These are phyloP conservation scores for Cryptus armator DNA, from an alignment of 2,888 invertebrate genomes.

Conservation along the genomic window DNA sequence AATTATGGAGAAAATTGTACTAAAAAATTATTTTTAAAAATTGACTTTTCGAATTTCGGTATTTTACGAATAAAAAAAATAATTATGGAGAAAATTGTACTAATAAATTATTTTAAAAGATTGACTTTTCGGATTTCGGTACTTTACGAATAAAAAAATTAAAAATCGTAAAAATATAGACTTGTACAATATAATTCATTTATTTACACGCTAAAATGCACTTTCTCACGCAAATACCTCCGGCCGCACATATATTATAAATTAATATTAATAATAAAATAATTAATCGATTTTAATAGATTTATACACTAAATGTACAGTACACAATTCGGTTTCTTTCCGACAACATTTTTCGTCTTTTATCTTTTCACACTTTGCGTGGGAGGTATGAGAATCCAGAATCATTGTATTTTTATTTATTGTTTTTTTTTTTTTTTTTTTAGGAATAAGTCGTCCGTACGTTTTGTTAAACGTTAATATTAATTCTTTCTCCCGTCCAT, in stretches of 20 bases:
- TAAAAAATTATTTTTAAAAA: too few relatives aligned
- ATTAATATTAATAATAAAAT: constrained; percentile 68
- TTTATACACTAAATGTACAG: constrained; percentile 75
- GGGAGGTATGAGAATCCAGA: neutral
- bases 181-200: constrained; percentile 58
- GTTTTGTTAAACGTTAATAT: constrained; percentile 34
- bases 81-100: too few relatives aligned
- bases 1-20: too few relatives aligned
- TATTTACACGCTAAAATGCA: constrained; percentile 68
- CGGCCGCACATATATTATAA: constrained; percentile 68
- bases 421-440: constrained; percentile 21
- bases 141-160: neutral
- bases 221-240: constrained; percentile 58
- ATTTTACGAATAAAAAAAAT: too few relatives aligned
- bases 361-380: constrained; percentile 2
- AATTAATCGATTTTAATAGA: constrained; percentile 68
- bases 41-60: too few relatives aligned
- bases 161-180: constrained; percentile 24
- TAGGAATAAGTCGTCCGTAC: constrained; percentile 52
- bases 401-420: constrained; percentile 10
- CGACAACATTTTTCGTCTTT: constrained; percentile 20
- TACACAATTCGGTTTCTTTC: constrained; percentile 64
- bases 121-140: too few relatives aligned
- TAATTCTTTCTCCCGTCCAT: neutral
- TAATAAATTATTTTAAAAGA: too few relatives aligned